Conservation (phyloP, 2,113 vertebrate genomes). For the Callipepla squamata region DNA sequence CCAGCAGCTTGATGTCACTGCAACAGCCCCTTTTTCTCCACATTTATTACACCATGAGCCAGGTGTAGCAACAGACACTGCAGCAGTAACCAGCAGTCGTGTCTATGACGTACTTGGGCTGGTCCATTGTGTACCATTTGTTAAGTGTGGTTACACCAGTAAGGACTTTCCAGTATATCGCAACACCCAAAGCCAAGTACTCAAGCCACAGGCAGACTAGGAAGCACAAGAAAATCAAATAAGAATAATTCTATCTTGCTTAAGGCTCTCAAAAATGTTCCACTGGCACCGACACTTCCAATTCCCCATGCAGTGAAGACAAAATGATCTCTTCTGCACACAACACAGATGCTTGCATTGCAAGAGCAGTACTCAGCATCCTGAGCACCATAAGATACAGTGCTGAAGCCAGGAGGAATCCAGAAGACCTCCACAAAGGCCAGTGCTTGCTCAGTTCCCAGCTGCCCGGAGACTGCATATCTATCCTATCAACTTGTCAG, state of each 20-base stretch:
- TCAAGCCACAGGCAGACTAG: background rate
- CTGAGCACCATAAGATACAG: background rate
- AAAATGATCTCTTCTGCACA: background rate
- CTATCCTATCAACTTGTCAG: background rate
- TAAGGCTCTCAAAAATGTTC: background rate
- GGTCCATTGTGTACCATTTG: background rate
- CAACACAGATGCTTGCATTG: too few relatives aligned
- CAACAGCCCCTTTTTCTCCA: background rate
- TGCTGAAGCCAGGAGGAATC: rapidly evolving
- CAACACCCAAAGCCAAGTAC: background rate
- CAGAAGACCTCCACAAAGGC: background rate
- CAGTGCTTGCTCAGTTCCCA: background rate
- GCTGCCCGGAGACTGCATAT: background rate
- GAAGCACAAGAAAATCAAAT: background rate
- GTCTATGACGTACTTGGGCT: background rate
- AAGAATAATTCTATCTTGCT: background rate
- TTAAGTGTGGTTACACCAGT: background rate
- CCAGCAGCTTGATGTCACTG: background rate
- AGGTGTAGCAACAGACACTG: too few relatives aligned
- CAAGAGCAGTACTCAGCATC: background rate
- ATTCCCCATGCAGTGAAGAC: background rate
- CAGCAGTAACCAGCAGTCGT: background rate
- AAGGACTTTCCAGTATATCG: background rate
- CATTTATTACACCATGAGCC: background rate
- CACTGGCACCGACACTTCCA: background rate